Base-by-base conservation (phyloP, 1,140 invertebrate species). In the Drosophila bifasciata region DNA sequence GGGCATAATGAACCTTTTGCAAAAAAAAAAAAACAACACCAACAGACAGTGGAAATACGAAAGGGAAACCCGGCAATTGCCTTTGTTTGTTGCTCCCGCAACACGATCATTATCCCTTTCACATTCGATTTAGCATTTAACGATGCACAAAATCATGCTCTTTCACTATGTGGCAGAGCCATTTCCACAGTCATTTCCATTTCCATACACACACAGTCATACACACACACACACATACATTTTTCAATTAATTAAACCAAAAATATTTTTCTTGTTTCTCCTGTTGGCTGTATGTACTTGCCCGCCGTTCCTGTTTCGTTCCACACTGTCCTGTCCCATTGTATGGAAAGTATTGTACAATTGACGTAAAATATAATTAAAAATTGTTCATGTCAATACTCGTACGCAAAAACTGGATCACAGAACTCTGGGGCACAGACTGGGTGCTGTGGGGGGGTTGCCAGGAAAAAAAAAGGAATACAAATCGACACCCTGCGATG, bases 331-430 rank as follows among this genome's bases (percentile, higher is more conserved):
- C 28, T 32, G 28, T 9, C 8, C 9, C 3, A 9, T 21, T 21
- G 19, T 3, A 21, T 21, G 19, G 19, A 0, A 21, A 3, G 19
- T 21, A 21, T 21, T 77, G 76, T 76, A 85, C 81, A 84, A 88
- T 86, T 86, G 81, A 86, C 81, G 83, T 86, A 71, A 86, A 86
- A 86, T 86, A 86, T 86, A 86, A 86, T 86, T 86, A 86, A 86
- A 36, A 86, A 86, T 80, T 81, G 81, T 50, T 77, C 58, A 62
- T 76, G 78, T 81, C 75, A 73, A 74, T 78, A n/a, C n/a, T n/a
- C n/a, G n/a, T n/a, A 70, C 79, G 69, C 79, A 74, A 74, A 62
- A 51, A 36, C 68, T 41, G 39, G 51, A 19, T 39, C 46, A 57
- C 41, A 55, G 71, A n/a, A 23, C 21, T 23, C 3, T 41, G 8